Conservation (phyloP, 2,888 invertebrate species). For the Mythimna vitellina region DNA sequence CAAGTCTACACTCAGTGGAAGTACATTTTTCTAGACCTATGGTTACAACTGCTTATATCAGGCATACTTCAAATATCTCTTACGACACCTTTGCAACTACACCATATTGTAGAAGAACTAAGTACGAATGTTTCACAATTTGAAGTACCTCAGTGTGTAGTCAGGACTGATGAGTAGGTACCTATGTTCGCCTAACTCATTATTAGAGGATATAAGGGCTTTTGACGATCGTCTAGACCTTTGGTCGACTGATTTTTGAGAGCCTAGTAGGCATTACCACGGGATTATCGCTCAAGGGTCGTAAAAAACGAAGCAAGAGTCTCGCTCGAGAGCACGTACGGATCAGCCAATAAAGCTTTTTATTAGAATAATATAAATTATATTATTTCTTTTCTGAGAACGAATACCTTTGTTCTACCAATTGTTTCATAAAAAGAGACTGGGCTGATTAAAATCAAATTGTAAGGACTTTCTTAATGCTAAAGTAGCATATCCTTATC, state of each 20-base stretch:
- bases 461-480: not conserved
- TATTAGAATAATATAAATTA: constrained; percentile 51
- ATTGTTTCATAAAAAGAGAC: not conserved
- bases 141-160: constrained; percentile 31
- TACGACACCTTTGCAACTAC: constrained; percentile 20
- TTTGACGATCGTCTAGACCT: constrained; percentile 60
- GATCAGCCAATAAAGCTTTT: constrained; percentile 50
- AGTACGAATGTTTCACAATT: constrained; percentile 35
- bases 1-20: not conserved
- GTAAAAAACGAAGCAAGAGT: constrained; percentile 53
- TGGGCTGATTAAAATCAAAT: not conserved
- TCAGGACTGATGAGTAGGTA: constrained; percentile 25
- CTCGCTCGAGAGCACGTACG: constrained; percentile 48
- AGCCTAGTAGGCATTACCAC: constrained; percentile 56
- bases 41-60: not conserved
- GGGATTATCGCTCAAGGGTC: constrained; percentile 55
- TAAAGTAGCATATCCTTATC: not conserved
- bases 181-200: constrained; percentile 44
- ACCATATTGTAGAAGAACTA: constrained; percentile 1
- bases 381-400: constrained; percentile 28
- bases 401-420: constrained; percentile 1
- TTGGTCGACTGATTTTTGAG: constrained; percentile 58
- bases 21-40: constrained; percentile 16
- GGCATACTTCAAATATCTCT: constrained; percentile 8
- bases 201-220: constrained; percentile 54